Percentiles rank a stretch among this genome's conserved stretches.
These are phyloP conservation scores for Agapostemon virescens DNA, from an alignment of 2,888 invertebrate species.

Conservation along the genomic window DNA sequence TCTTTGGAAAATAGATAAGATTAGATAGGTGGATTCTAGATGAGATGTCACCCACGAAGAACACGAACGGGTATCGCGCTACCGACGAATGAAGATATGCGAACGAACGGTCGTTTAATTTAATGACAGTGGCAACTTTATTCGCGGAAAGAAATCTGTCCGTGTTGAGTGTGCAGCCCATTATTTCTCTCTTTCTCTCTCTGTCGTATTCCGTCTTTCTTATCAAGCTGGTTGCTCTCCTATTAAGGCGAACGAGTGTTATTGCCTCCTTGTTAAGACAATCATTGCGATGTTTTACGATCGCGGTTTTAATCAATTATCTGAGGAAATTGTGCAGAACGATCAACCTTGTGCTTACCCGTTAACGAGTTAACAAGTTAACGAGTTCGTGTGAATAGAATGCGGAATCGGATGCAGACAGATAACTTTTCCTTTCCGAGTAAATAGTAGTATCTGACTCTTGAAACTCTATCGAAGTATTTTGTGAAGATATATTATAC, in stretches of 20 bases:
- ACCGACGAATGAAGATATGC: constrained; percentile 19
- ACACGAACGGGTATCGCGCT: background rate
- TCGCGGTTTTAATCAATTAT: constrained; percentile 53
- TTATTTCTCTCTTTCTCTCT: constrained; percentile 11
- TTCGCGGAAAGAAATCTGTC: constrained; percentile 25
- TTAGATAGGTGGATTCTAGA: background rate
- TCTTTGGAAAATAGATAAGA: background rate
- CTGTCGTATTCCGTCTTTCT: background rate
- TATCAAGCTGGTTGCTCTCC: constrained; percentile 33
- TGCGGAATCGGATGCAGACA: background rate
- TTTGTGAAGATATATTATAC: no score
- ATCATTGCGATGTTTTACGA: constrained; percentile 49
- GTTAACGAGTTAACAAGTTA: constrained; percentile 42
- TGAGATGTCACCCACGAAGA: background rate
- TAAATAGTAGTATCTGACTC: background rate
- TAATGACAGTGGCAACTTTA: constrained; percentile 41
- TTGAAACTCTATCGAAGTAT: background rate
- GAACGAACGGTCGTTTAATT: constrained; percentile 3
- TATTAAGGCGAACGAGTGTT: constrained; percentile 51
- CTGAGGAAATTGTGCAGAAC: constrained; percentile 38
- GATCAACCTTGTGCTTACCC: background rate
- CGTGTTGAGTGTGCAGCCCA: background rate
- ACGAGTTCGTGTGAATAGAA: constrained; percentile 21
- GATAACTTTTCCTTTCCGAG: background rate
- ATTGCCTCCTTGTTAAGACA: constrained; percentile 58